Evolutionary conservation across 2,888 invertebrate genomes (phyloP), one percentile per base, ranked within the genome.

Genomic region (Xestia ashworthii): DNA sequence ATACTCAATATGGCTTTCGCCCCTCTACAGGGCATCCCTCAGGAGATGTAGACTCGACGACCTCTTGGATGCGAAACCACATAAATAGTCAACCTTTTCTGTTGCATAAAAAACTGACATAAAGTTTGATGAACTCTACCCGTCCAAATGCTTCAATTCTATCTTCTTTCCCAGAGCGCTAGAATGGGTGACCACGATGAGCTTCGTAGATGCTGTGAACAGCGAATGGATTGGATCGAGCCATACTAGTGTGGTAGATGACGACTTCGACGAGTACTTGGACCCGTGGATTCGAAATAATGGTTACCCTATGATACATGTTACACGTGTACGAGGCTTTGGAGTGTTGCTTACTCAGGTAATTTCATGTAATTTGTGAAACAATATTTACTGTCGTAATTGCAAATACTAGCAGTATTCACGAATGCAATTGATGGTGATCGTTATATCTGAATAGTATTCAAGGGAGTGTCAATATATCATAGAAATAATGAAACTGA

Each of bases 341-440:
- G 93, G 94, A 14, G 91, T 96, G 0, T 77, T 92, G 12, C 74
- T 96, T 8, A 93, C 92, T 0, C 95, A 94, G 94, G 96, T 96
- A 90, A 70, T 25, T 66, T 66, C 5, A 1, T 14, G 14, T 25
- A 11, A n/a, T 25, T 32, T 71, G 14, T 55, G 5, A 22, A n/a
- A 8, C 16, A 66, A 32, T 32, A 32, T 32, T 32, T 32, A 32
- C 32, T 32, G 32, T 19, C n/a, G 55, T 55, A 50, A 11, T 22
- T 41, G 41, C 32, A 32, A 32, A 32, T 32, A 32, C 32, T 32
- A 3, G 1, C 3, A 32, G n/a, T n/a, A 32, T 32, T 32, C 32
- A 32, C 32, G 32, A 32, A 32, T 2, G 32, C 32, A 32, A 32
- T 25, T 25, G 55, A 25, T 38, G 11, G 22, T 4, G 38, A 62